These are phyloP conservation scores for Magallana ariakensis DNA, from an alignment of 1,140 invertebrate species.

Conservation along the genomic window DNA sequence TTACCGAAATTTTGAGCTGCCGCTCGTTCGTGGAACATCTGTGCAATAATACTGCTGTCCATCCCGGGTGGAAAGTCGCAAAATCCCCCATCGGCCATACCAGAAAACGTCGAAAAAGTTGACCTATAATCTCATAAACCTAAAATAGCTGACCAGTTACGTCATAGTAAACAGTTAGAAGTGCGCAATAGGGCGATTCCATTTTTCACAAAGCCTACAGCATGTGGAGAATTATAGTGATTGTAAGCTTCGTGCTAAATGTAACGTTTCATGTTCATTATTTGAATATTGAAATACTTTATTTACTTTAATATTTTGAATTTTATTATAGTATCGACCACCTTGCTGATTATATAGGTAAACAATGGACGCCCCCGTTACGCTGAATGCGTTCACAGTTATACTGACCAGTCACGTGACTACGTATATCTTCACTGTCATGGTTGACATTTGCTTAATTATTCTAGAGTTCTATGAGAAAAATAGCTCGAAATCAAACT, in stretches of 20 bases:
- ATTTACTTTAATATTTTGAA: too few species aligned
- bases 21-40: not conserved
- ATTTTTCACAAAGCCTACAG: not conserved
- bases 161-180: slow-evolving; percentile 41
- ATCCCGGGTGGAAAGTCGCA: slow-evolving; percentile 33
- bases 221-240: not conserved
- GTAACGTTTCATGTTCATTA: not conserved
- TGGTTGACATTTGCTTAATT: too few species aligned
- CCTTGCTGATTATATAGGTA: not conserved
- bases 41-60: not conserved
- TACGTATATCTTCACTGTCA: too few species aligned
- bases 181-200: slow-evolving; percentile 29
- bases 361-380: slow-evolving; percentile 22
- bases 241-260: not conserved
- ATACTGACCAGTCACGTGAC: slow-evolving; percentile 40
- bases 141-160: slow-evolving; percentile 44
- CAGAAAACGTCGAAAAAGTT: not conserved
- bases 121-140: not conserved
- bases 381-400: not conserved
- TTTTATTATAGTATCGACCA: too few species aligned
- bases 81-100: slow-evolving; percentile 28
- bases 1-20: slow-evolving; percentile 25
- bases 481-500: too few species aligned
- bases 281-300: too few species aligned
- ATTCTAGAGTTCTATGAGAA: too few species aligned